phyloP scores from a whole-genome alignment of 2,888 invertebrate genomes.

The Leucophora obtusa region DNA sequence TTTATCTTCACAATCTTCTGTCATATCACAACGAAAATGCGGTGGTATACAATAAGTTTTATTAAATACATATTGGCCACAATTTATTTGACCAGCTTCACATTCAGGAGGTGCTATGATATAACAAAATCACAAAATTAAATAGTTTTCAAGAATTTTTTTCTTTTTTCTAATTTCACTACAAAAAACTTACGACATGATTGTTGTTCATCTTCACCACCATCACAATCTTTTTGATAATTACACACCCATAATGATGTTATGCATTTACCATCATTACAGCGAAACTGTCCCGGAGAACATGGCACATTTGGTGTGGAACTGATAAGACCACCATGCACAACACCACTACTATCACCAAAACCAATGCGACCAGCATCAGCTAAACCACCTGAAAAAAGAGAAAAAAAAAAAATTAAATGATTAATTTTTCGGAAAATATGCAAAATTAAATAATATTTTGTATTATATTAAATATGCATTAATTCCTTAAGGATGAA shows the following conservation, averaged over 20 bases:
- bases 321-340: slow-evolving; percentile 61
- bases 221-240: slow-evolving; percentile 95
- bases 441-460: not conserved
- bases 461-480: not conserved
- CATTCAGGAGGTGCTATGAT: slow-evolving; percentile 94
- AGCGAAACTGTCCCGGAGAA: slow-evolving; percentile 88
- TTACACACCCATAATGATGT: slow-evolving; percentile 93
- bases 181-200: slow-evolving; percentile 88
- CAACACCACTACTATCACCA: slow-evolving; percentile 66
- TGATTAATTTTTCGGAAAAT: not conserved
- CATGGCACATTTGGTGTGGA: slow-evolving; percentile 80
- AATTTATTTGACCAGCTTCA: slow-evolving; percentile 93
- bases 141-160: not conserved
- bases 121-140: slow-evolving; percentile 17
- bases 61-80: slow-evolving; percentile 96
- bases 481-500: not conserved
- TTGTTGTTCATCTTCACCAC: slow-evolving; percentile 94
- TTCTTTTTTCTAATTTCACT: not conserved
- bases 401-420: not conserved
- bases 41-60: slow-evolving; percentile 96
- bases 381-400: slow-evolving; percentile 60
- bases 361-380: slow-evolving; percentile 72
- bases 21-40: slow-evolving; percentile 96
- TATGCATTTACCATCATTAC: slow-evolving; percentile 93
- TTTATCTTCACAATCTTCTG: slow-evolving; percentile 95